These are phyloP conservation scores for Tenrec ecaudatus DNA, from an alignment of 2,113 vertebrate genomes.

Conservation along the genomic window DNA sequence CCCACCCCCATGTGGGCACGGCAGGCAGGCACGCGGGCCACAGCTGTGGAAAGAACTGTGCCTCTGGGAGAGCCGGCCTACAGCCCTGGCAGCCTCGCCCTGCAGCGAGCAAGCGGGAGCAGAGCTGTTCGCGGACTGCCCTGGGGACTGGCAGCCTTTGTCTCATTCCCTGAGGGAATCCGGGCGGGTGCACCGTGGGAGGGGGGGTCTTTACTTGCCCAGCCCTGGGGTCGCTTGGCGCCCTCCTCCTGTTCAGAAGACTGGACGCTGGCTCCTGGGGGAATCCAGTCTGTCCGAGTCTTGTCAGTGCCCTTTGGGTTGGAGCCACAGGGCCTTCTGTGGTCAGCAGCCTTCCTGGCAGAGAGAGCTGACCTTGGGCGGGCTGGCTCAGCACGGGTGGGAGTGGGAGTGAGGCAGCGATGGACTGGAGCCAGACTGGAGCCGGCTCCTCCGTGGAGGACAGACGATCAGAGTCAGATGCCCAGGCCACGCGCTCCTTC, in stretches of 20 bases:
- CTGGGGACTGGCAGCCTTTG: background rate
- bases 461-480: background rate
- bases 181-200: background rate
- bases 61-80: background rate
- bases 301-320: background rate
- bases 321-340: background rate
- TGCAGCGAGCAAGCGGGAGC: background rate
- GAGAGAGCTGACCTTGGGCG: background rate
- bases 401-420: conserved; percentile 36
- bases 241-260: background rate
- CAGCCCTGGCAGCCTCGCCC: background rate
- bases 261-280: background rate
- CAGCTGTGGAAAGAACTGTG: background rate
- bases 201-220: background rate
- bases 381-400: background rate
- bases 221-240: background rate
- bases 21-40: background rate
- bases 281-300: background rate
- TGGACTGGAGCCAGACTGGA: background rate
- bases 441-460: background rate
- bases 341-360: conserved; percentile 30
- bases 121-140: background rate
- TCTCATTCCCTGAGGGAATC: background rate
- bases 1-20: background rate
- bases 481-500: background rate